Percentiles rank a stretch among this genome's conserved stretches.
Evolutionary conservation across 2,888 invertebrate species (phyloP).

Genomic region (Athrips mouffetella): DNA sequence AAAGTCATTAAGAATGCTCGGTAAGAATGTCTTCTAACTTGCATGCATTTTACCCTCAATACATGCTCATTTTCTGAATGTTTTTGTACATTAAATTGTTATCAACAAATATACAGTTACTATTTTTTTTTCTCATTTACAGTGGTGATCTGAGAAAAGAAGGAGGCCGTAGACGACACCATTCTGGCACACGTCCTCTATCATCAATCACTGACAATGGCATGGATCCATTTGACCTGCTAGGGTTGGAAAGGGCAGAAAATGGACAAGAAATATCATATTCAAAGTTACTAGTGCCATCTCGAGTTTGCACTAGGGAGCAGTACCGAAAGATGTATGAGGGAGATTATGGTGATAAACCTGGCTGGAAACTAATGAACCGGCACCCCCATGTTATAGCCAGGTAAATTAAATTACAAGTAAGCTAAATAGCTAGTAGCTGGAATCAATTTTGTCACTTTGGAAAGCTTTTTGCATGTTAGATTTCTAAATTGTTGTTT

Average conservation of each 20-base stretch:
- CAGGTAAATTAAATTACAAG: slow-evolving; percentile 56
- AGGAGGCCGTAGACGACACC: slow-evolving; percentile 86
- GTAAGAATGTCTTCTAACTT: slow-evolving; percentile 67
- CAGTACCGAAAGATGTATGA: slow-evolving; percentile 72
- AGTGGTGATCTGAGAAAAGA: slow-evolving; percentile 83
- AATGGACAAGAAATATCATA: slow-evolving; percentile 96
- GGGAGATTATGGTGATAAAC: slow-evolving; percentile 64
- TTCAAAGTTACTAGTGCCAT: slow-evolving; percentile 89
- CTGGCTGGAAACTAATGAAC: slow-evolving; percentile 61
- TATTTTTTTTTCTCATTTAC: slow-evolving; percentile 18
- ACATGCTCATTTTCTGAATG: too few relatives aligned
- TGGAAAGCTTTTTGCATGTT: slow-evolving; percentile 5
- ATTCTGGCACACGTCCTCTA: slow-evolving; percentile 89
- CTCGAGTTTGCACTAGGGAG: slow-evolving; percentile 71
- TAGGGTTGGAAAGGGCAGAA: slow-evolving; percentile 88
- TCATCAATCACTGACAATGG: slow-evolving; percentile 90
- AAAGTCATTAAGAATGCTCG: slow-evolving; percentile 81
- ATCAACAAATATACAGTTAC: background rate
- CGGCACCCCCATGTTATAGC: slow-evolving; percentile 78
- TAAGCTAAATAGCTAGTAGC: too few relatives aligned
- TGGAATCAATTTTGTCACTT: too few relatives aligned
- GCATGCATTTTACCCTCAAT: too few relatives aligned
- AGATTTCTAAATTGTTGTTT: background rate
- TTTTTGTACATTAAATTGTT: too few relatives aligned
- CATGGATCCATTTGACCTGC: slow-evolving; percentile 89